Conservation (phyloP, 2,888 invertebrate genomes). For the Plagodis pulveraria region DNA sequence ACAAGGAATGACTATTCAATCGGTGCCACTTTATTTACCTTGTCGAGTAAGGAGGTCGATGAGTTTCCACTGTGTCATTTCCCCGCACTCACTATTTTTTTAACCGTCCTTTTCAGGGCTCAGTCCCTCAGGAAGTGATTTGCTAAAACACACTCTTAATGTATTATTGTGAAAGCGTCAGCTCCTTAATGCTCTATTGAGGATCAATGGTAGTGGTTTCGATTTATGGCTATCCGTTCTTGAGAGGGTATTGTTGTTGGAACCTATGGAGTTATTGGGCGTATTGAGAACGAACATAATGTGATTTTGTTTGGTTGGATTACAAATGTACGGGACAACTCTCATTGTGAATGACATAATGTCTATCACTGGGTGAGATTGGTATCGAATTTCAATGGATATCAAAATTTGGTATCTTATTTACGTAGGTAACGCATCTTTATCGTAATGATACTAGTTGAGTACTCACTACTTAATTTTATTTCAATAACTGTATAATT, state of each 20-base stretch:
- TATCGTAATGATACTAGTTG: no score
- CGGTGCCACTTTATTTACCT: constrained; percentile 72
- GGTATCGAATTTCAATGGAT: constrained; percentile 33
- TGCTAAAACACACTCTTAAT: constrained; percentile 81
- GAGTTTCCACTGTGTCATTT: constrained; percentile 77
- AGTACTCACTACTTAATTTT: no score
- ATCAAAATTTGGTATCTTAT: constrained; percentile 9
- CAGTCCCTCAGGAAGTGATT: constrained; percentile 77
- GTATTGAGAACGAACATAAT: constrained; percentile 57
- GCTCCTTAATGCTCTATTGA: constrained; percentile 78
- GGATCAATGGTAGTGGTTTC: constrained; percentile 71
- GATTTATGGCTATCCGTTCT: constrained; percentile 77
- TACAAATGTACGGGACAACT: constrained; percentile 44
- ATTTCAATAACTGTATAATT: no score
- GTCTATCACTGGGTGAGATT: constrained; percentile 31
- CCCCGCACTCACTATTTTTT: constrained; percentile 77
- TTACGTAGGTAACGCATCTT: not conserved
- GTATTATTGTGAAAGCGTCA: constrained; percentile 76
- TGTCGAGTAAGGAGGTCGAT: constrained; percentile 55
- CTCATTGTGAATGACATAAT: constrained; percentile 39
- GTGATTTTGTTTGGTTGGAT: constrained; percentile 60
- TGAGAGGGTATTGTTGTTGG: constrained; percentile 72
- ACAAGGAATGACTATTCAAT: constrained; percentile 80
- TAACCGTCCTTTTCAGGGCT: constrained; percentile 63
- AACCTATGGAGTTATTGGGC: constrained; percentile 69